These are phyloP conservation scores for Ectropis grisescens DNA, from an alignment of 1,140 invertebrate genomes.

Conservation along the genomic window DNA sequence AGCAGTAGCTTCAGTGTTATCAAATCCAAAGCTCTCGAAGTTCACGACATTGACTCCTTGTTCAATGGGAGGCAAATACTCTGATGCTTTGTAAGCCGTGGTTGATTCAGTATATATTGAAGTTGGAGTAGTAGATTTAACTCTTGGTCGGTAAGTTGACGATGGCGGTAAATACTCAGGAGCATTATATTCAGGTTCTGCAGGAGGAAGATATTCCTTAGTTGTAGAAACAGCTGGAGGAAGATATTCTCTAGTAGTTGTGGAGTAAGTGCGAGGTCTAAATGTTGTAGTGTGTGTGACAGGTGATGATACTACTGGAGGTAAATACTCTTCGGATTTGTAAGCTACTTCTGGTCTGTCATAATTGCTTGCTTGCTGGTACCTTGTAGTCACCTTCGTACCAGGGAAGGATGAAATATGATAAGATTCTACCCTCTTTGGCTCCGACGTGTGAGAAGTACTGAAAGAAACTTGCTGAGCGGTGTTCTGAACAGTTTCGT, in stretches of 20 bases:
- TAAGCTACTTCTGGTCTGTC: constrained; percentile 9
- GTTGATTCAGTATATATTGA: constrained; percentile 19
- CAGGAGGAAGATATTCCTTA: constrained; percentile 36
- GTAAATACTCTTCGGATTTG: constrained; percentile 23
- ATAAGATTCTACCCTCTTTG: neutral
- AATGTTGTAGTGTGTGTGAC: constrained; percentile 23
- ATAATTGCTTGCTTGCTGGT: neutral
- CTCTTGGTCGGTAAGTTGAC: constrained; percentile 10
- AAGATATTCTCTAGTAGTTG: constrained; percentile 47
- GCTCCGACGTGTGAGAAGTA: neutral
- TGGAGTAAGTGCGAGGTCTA: constrained; percentile 32
- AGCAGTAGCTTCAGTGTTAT: constrained; percentile 12
- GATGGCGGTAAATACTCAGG: constrained; percentile 28
- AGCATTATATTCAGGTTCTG: constrained; percentile 2
- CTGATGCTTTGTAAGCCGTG: constrained; percentile 34
- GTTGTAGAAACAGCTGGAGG: constrained; percentile 42
- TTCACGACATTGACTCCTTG: constrained; percentile 19
- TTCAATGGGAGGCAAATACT: constrained; percentile 45
- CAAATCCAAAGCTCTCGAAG: constrained; percentile 36
- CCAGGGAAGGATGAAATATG: neutral
- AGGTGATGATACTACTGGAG: constrained; percentile 19
- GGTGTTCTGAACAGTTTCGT: constrained; percentile 16
- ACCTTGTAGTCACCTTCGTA: no score
- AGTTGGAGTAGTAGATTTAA: constrained; percentile 14
- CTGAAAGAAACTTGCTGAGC: neutral